Evolutionary conservation across 2,888 invertebrate species (phyloP).

Genomic region (Thera britannica): DNA sequence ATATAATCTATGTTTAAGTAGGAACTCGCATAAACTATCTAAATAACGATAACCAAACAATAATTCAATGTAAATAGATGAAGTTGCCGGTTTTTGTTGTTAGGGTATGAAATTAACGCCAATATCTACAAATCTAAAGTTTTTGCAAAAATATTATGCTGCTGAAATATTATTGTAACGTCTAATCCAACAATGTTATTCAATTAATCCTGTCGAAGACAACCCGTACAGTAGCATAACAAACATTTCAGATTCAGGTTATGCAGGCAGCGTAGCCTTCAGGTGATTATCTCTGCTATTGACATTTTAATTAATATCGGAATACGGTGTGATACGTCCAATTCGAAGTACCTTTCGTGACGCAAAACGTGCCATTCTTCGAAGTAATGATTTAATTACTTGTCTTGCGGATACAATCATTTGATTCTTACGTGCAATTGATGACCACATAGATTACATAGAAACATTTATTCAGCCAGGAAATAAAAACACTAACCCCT

Average conservation of each 20-base stretch:
- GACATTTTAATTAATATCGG: conserved; percentile 14
- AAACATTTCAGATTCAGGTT: conserved; percentile 4
- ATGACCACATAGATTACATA: conserved; percentile 2
- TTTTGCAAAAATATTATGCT: too few relatives aligned
- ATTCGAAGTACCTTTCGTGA: conserved; percentile 15
- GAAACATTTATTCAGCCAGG: too few relatives aligned
- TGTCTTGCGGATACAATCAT: conserved; percentile 35
- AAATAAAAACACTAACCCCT: too few relatives aligned
- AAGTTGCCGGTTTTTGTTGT: too few relatives aligned
- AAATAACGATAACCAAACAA: too few relatives aligned
- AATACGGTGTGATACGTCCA: conserved; percentile 11
- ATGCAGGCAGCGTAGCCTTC: background rate
- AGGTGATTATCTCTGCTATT: conserved; percentile 18
- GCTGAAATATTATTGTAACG: too few relatives aligned
- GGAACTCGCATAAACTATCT: too few relatives aligned
- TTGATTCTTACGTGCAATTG: conserved; percentile 33
- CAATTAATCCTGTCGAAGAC: conserved; percentile 3
- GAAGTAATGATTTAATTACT: conserved; percentile 32
- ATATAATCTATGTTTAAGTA: too few relatives aligned
- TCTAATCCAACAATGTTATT: too few relatives aligned
- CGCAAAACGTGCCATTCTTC: conserved; percentile 27
- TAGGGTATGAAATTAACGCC: too few relatives aligned
- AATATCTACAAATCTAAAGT: too few relatives aligned
- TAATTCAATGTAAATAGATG: too few relatives aligned
- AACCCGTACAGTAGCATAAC: conserved; percentile 11